These are phyloP conservation scores for Coracopsis vasa DNA, from an alignment of 2,113 vertebrate species.

Conservation along the genomic window DNA sequence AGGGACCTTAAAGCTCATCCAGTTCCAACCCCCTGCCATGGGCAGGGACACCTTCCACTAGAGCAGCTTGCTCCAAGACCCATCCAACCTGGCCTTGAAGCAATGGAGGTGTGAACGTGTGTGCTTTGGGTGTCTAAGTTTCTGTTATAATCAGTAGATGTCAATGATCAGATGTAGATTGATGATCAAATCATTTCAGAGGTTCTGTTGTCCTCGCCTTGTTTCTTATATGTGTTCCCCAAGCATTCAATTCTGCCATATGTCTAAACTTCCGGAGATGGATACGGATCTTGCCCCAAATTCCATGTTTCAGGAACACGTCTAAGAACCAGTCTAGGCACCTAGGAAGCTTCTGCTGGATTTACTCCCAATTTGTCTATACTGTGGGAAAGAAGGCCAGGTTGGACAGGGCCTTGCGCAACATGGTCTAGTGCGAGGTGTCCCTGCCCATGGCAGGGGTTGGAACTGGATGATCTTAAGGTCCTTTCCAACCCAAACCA, in stretches of 20 bases:
- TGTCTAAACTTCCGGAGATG: neutral
- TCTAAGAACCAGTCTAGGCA: neutral
- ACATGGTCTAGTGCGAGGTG: neutral
- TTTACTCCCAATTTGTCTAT: neutral
- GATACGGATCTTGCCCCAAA: neutral
- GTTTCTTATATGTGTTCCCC: fast-evolving
- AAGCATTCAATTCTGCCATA: neutral
- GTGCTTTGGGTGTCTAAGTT: neutral
- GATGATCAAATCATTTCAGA: neutral
- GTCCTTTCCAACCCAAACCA: neutral
- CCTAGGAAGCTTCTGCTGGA: neutral
- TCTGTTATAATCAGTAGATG: neutral
- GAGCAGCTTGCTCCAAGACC: neutral
- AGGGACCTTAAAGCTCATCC: too few relatives aligned
- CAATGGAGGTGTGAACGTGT: fast-evolving
- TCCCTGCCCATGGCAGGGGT: neutral
- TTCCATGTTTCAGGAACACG: neutral
- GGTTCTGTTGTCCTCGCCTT: neutral
- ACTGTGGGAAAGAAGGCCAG: neutral
- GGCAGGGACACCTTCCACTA: too few relatives aligned
- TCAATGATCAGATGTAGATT: neutral
- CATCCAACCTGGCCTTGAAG: neutral
- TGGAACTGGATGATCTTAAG: neutral
- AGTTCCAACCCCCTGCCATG: too few relatives aligned
- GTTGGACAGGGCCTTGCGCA: neutral